Evolutionary conservation across 2,797 vertebrate genomes (phyloP), one percentile per base, ranked within the genome.

Genomic region (Karalla daura): DNA sequence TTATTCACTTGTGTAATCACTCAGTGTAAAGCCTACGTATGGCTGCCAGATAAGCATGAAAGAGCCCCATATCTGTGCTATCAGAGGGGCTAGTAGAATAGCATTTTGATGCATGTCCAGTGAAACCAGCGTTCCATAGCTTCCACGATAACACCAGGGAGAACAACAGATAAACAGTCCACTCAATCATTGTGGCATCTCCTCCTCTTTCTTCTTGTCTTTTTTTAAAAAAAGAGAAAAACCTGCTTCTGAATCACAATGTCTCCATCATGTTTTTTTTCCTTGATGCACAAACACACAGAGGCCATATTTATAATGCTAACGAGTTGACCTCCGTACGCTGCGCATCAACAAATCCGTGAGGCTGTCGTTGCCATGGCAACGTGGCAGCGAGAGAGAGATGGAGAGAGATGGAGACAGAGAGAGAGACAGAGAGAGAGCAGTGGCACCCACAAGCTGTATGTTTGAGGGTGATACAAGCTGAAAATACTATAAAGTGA

Each of bases 281-380:
- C 8, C 32, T 5, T 55, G 53, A 30, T 41, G 30, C 24, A 54
- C 20, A 74, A 39, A 71, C 25, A 37, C 25, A 37, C 18, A 56
- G 65, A 61, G n/a, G 43, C 5, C 24, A 21, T 28, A 61, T 70
- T 71, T 62, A 45, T 63, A 70, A 76, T 61, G 39, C 52, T 60
- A 82, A 76, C 7, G 5, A 73, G 35, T 41, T 78, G 64, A 78
- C 58, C 63, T 76, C 30, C 49, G 49, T 20, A 20, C 13, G 10
- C n/a, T 35, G 40, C 54, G 58, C 35, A 59, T 45, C 46, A 52
- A 41, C 28, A 44, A 59, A 63, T 59, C 17, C 47, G 12, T 53
- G 46, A 49, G 41, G 25, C 25, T 2, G 58, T 5, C 41, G 64
- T 64, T 73, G 56, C 67, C 50, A 82, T 54, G 62, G 74, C 72